These are phyloP conservation scores for Bellardia pandia DNA, from an alignment of 2,888 invertebrate species.

Conservation along the genomic window DNA sequence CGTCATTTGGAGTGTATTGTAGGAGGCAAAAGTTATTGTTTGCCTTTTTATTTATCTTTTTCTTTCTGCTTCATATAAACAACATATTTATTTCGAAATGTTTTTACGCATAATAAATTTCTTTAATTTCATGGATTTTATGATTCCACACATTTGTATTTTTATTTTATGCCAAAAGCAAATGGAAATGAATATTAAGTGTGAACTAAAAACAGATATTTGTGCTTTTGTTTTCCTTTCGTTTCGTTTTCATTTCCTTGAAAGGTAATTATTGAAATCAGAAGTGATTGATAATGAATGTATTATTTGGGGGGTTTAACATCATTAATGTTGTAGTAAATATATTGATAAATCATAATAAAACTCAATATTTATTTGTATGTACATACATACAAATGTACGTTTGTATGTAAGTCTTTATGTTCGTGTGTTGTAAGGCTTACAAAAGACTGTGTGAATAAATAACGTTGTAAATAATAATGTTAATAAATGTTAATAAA, in stretches of 20 bases:
- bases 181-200: slow-evolving; percentile 15
- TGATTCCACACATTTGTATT: not conserved
- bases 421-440: not conserved
- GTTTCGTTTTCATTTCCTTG: not conserved
- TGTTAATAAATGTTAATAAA: slow-evolving; percentile 44
- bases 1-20: not conserved
- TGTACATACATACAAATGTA: not conserved
- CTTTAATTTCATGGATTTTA: not conserved
- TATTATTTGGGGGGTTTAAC: not conserved
- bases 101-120: slow-evolving; percentile 4
- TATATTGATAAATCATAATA: slow-evolving; percentile 21
- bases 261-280: slow-evolving; percentile 23
- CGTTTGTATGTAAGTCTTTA: not conserved
- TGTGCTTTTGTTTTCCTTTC: not conserved
- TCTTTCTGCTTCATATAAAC: not conserved
- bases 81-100: not conserved
- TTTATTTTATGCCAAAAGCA: slow-evolving; percentile 7
- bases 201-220: slow-evolving; percentile 8
- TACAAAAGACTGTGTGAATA: not conserved
- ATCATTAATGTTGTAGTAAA: slow-evolving; percentile 25
- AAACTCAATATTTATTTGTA: slow-evolving; percentile 4
- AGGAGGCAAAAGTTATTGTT: not conserved
- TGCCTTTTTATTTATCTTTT: not conserved
- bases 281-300: slow-evolving; percentile 34
- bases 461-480: slow-evolving; percentile 9